These are phyloP conservation scores for Siderastrea siderea DNA, from an alignment of 92 coral and sea anemone species.

Conservation along the genomic window DNA sequence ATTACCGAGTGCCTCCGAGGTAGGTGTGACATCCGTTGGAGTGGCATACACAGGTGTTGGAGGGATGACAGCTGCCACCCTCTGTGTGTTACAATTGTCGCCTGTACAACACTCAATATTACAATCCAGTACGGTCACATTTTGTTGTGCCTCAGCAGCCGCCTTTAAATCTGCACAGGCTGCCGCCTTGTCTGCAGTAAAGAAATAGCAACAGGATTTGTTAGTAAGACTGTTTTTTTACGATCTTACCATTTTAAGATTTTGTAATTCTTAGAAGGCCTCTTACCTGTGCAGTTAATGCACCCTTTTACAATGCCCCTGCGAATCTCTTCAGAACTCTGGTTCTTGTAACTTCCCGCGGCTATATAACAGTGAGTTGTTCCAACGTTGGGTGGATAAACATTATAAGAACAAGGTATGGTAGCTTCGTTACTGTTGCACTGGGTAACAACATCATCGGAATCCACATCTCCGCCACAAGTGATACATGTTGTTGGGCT, in stretches of 20 bases:
- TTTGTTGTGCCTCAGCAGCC: not conserved
- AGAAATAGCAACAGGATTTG: not conserved
- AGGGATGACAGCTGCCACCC: not conserved
- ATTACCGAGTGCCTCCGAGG: too few relatives aligned
- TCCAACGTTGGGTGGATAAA: not conserved
- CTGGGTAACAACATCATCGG: not conserved
- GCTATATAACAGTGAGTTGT: slow-evolving; percentile 18
- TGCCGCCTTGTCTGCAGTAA: not conserved
- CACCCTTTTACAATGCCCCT: not conserved
- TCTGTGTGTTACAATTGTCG: not conserved
- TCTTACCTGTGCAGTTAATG: slow-evolving; percentile 4
- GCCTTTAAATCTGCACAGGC: not conserved
- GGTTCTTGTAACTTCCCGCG: slow-evolving; percentile 2
- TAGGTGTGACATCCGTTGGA: too few relatives aligned
- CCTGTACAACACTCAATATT: not conserved
- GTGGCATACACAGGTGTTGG: not conserved
- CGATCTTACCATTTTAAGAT: too few relatives aligned
- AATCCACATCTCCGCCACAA: not conserved
- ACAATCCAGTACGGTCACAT: not conserved
- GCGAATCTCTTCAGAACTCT: not conserved
- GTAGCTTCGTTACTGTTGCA: not conserved
- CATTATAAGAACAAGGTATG: not conserved
- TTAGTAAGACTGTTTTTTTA: too few relatives aligned
- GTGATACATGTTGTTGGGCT: not conserved
- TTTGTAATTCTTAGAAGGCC: too few relatives aligned